Conservation (phyloP, 1,140 invertebrate species). For the Dendroctonus ponderosae region DNA sequence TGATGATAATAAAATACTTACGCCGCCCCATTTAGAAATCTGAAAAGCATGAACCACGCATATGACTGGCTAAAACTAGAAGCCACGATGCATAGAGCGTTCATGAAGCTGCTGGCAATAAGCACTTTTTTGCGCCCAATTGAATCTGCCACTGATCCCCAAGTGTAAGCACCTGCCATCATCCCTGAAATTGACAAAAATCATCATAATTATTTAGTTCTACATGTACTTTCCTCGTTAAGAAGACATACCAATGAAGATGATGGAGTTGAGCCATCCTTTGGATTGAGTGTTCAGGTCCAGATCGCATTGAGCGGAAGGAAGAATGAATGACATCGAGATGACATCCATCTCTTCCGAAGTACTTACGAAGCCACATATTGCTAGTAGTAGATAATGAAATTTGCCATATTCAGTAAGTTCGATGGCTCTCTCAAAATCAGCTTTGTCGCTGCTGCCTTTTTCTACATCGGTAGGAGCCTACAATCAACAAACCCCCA, state of each 20-base stretch:
- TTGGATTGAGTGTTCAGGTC: conserved; percentile 79
- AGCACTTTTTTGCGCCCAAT: conserved; percentile 81
- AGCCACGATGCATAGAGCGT: conserved; percentile 82
- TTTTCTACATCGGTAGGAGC: conserved; percentile 52
- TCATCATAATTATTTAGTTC: conserved; percentile 1
- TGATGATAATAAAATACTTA: conserved; percentile 58
- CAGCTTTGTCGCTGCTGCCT: conserved; percentile 64
- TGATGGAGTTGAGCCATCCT: conserved; percentile 85
- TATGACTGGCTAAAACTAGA: conserved; percentile 86
- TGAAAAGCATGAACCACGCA: conserved; percentile 82
- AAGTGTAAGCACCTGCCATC: conserved; percentile 89
- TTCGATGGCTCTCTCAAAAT: conserved; percentile 81
- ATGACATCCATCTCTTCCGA: conserved; percentile 95
- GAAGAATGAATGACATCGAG: conserved; percentile 91
- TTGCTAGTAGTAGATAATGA: conserved; percentile 81
- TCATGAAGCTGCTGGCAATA: conserved; percentile 85
- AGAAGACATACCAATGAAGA: conserved; percentile 62
- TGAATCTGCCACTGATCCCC: conserved; percentile 87
- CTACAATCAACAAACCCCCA: conserved; percentile 13
- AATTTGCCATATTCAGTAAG: conserved; percentile 87
- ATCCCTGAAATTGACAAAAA: conserved; percentile 57
- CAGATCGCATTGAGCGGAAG: conserved; percentile 89
- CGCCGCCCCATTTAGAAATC: conserved; percentile 89
- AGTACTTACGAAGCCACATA: conserved; percentile 90
- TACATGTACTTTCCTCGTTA: background rate